phyloP scores from a whole-genome alignment of 1,140 invertebrate genomes.

The Drosophila nannoptera region DNA sequence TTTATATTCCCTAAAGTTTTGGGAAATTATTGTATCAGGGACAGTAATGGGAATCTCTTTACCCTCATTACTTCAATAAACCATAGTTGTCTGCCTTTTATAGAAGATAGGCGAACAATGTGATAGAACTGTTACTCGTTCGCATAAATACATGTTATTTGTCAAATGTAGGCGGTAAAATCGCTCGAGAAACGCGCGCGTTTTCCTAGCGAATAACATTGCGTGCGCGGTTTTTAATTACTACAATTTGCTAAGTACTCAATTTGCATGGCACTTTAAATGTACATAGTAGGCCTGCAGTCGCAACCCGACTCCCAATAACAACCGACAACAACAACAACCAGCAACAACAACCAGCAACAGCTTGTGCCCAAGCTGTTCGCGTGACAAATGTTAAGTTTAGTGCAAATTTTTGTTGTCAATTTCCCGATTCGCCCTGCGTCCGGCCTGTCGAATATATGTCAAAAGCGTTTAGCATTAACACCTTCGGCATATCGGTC shows the following conservation, averaged over 20 bases:
- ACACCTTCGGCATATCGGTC: slow-evolving; percentile 58
- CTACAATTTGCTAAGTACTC: slow-evolving; percentile 67
- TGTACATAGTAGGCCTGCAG: slow-evolving; percentile 17
- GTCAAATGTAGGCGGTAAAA: slow-evolving; percentile 11
- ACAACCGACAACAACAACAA: slow-evolving; percentile 3
- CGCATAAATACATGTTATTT: background rate
- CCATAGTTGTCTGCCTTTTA: no score
- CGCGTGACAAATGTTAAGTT: slow-evolving; percentile 53
- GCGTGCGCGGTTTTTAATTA: slow-evolving; percentile 37
- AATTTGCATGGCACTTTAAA: slow-evolving; percentile 56
- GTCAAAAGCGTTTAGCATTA: slow-evolving; percentile 46
- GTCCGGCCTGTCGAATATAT: slow-evolving; percentile 37
- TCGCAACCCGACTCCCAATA: background rate
- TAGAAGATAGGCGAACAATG: no score
- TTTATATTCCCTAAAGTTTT: no score
- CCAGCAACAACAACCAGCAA: slow-evolving; percentile 7
- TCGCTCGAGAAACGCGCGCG: slow-evolving; percentile 14
- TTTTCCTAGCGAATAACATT: slow-evolving; percentile 10
- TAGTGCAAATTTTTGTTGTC: slow-evolving; percentile 26
- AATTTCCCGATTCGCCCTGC: slow-evolving; percentile 28
- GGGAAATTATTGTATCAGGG: no score
- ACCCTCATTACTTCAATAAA: no score
- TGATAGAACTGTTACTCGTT: background rate
- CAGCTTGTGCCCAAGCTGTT: slow-evolving; percentile 1
- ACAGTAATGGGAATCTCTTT: no score